Evolutionary conservation across 2,888 invertebrate species (phyloP), one percentile per base, ranked within the genome.

Genomic region (Copidosoma aretas): DNA sequence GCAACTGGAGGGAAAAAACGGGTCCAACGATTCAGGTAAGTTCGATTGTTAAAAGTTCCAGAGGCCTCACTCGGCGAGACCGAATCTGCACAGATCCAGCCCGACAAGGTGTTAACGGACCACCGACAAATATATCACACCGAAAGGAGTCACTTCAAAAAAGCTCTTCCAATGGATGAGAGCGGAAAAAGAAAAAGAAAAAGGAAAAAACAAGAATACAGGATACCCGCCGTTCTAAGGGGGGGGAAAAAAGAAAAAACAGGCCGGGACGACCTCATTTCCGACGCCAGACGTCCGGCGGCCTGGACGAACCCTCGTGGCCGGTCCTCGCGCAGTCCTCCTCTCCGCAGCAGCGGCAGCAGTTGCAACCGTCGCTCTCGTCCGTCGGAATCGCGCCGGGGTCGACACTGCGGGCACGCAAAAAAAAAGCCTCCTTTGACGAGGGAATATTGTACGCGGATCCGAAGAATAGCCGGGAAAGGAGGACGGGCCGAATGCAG

Each of bases 211-310:
- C 32, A 32, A 32, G 8, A 32, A n/a, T n/a, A n/a, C 4, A 32
- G 51, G n/a, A 25, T 15, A 15, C 19, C 21, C 41, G 21, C 17
- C 46, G n/a, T 24, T 46, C 41, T 15, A 17, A 41, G 22, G 8
- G n/a, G n/a, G n/a, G n/a, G 32, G 32, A 32, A 5, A 32, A 32
- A 32, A 32, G 8, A 32, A 32, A n/a, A n/a, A n/a, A n/a, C n/a
- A n/a, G n/a, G 52, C 25, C 24, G 56, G 32, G 32, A 32, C 32
- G 46, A 19, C 19, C 62, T 65, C 65, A 64, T 58, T 62, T 65
- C 61, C 65, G 65, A 24, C 63, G 21, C 67, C 60, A 58, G 21
- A 57, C 52, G 57, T 32, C 21, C 25, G 46, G 17, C 52, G 59
- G 51, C 64, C 41, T 64, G 61, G 51, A 63, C n/a, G n/a, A n/a